A percentile compares a stretch with the other conserved stretches of the same genome.
Evolutionary conservation across 2,797 vertebrate genomes (phyloP).

Genomic region (Hydrolagus colliei): DNA sequence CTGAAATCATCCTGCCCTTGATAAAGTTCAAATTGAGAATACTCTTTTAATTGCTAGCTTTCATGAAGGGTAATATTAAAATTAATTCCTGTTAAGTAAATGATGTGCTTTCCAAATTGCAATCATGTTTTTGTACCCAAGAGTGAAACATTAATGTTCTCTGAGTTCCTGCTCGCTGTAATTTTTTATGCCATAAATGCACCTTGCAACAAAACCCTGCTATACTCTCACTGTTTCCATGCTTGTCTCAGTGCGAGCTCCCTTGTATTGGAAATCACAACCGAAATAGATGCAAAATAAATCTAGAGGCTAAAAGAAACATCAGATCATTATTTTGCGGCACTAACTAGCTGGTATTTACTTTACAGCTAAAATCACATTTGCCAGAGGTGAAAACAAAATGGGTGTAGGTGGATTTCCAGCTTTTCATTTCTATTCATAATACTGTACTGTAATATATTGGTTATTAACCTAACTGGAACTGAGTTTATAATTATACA

Average conservation of each 20-base stretch:
- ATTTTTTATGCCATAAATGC: neutral
- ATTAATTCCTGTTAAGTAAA: neutral
- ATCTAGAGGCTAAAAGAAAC: neutral
- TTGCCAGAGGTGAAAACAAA: neutral
- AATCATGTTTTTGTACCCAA: neutral
- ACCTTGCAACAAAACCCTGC: neutral
- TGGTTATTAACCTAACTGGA: neutral
- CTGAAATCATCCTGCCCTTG: neutral
- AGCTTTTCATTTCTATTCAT: neutral
- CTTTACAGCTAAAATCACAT: neutral
- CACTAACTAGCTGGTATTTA: neutral
- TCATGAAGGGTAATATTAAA: neutral
- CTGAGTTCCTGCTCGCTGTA: neutral
- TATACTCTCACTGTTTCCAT: neutral
- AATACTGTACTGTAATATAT: neutral
- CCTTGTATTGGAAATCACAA: neutral
- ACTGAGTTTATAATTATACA: neutral
- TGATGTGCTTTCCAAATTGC: neutral
- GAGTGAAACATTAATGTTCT: neutral
- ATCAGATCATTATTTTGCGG: neutral
- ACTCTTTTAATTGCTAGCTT: neutral
- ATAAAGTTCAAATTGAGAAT: neutral
- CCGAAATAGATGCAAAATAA: neutral
- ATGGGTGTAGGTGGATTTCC: neutral
- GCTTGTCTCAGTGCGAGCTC: neutral